Conservation (phyloP, 2,888 invertebrate genomes). For the Campopleginae sp. region DNA sequence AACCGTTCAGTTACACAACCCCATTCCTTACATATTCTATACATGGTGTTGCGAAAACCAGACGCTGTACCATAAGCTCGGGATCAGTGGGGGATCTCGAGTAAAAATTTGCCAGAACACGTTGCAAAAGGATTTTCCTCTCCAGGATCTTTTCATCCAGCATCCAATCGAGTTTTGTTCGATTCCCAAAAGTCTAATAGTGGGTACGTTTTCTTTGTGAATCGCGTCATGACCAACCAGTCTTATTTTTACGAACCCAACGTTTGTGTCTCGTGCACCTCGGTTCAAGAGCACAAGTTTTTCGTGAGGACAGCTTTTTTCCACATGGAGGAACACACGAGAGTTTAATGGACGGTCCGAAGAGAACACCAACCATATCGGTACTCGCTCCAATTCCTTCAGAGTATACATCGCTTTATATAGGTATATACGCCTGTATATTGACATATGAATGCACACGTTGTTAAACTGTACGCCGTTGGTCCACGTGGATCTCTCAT, state of each 20-base stretch:
- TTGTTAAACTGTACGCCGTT: neutral
- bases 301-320: conserved; percentile 74
- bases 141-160: neutral
- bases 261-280: conserved; percentile 17
- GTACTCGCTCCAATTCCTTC: conserved; percentile 77
- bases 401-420: conserved; percentile 3
- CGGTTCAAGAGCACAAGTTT: conserved; percentile 58
- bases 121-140: neutral
- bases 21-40: conserved; percentile 65
- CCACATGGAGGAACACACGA: conserved; percentile 67
- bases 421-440: neutral
- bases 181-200: neutral
- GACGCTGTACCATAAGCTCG: neutral
- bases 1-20: conserved; percentile 70
- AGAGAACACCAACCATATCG: conserved; percentile 72
- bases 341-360: conserved; percentile 72
- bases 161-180: neutral
- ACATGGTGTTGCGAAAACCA: neutral
- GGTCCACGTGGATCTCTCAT: conserved; percentile 14
- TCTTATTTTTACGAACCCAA: conserved; percentile 20
- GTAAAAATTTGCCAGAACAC: no score
- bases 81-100: no score
- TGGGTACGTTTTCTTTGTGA: neutral
- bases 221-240: conserved; percentile 28
- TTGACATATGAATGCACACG: neutral